Evolutionary conservation across 2,888 invertebrate species (phyloP).

Genomic region (Invenusta paracnida): DNA sequence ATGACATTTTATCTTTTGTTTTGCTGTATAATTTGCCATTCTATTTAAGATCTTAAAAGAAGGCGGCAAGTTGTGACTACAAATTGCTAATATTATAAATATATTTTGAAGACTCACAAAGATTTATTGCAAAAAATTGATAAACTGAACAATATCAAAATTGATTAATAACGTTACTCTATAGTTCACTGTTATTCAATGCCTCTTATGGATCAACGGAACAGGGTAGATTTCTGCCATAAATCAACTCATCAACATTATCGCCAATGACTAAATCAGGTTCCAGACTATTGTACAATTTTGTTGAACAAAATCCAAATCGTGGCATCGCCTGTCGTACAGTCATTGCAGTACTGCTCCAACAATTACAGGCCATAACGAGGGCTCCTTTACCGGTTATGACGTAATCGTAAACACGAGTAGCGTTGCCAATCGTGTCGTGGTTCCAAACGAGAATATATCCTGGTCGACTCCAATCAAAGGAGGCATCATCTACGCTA

Average conservation of each 20-base stretch:
- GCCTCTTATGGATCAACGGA: too few relatives aligned
- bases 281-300: background rate
- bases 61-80: too few relatives aligned
- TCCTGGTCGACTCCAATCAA: background rate
- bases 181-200: too few relatives aligned
- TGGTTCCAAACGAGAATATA: background rate
- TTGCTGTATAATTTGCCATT: too few relatives aligned
- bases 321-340: background rate
- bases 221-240: background rate
- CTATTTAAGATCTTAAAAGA: too few relatives aligned
- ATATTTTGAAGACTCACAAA: too few relatives aligned
- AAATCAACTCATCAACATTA: background rate
- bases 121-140: too few relatives aligned
- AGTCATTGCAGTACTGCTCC: background rate
- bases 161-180: too few relatives aligned
- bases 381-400: background rate
- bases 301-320: background rate
- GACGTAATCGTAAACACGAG: background rate
- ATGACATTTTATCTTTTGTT: too few relatives aligned
- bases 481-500: background rate
- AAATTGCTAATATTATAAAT: too few relatives aligned
- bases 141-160: too few relatives aligned
- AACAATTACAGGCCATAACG: background rate
- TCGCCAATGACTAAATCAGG: background rate
- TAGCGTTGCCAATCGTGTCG: background rate